Conservation (phyloP, 2,113 vertebrate genomes). For the Nematolebias whitei region DNA sequence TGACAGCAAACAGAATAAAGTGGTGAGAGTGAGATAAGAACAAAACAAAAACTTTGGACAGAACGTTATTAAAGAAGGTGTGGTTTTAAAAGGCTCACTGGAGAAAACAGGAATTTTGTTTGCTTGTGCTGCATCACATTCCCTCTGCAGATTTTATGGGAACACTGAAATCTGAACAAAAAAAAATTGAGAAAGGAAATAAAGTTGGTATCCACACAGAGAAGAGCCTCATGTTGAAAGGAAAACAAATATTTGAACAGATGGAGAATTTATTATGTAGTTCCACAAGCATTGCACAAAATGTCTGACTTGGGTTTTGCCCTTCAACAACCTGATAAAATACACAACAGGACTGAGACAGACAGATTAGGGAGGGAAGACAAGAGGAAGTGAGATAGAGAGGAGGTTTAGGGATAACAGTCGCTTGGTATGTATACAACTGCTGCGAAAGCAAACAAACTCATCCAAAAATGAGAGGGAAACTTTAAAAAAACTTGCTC, state of each 20-base stretch:
- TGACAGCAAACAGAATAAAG: neutral
- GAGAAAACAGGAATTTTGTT: constrained; percentile 70
- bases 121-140: constrained; percentile 58
- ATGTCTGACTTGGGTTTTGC: constrained; percentile 39
- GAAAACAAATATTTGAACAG: constrained; percentile 80
- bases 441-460: constrained; percentile 68
- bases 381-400: constrained; percentile 58
- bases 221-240: constrained; percentile 55
- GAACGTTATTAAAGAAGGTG: constrained; percentile 56
- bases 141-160: constrained; percentile 57
- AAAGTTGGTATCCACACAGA: constrained; percentile 47
- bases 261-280: constrained; percentile 57
- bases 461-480: constrained; percentile 14
- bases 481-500: constrained; percentile 1
- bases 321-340: constrained; percentile 52
- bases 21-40: neutral
- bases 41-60: constrained; percentile 34
- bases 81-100: constrained; percentile 52
- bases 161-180: constrained; percentile 39
- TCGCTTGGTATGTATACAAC: constrained; percentile 65
- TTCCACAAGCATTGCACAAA: constrained; percentile 27
- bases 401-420: constrained; percentile 62
- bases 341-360: constrained; percentile 34
- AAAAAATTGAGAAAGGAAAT: neutral
- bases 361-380: constrained; percentile 34